These are phyloP conservation scores for Heliconius aoede DNA, from an alignment of 2,888 invertebrate genomes.

Conservation along the genomic window DNA sequence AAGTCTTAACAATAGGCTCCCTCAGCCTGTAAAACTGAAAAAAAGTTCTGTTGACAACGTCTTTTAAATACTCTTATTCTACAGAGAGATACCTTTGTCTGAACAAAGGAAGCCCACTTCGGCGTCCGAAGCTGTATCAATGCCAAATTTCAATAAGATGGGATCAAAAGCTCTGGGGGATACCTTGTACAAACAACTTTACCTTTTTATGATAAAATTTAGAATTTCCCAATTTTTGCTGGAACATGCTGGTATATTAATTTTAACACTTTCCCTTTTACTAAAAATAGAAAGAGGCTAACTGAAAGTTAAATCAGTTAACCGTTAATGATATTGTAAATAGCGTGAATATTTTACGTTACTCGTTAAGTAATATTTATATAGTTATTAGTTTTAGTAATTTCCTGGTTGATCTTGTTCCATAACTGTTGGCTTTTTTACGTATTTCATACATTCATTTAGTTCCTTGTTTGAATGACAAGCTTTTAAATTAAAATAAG, in stretches of 20 bases:
- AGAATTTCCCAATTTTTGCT: conserved; percentile 4
- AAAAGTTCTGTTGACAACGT: too few relatives aligned
- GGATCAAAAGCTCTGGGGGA: not conserved
- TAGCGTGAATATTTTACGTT: not conserved
- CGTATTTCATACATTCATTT: not conserved
- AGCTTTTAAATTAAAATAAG: too few relatives aligned
- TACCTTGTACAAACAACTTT: conserved; percentile 6
- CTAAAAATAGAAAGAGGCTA: conserved; percentile 9
- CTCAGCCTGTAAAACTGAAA: too few relatives aligned
- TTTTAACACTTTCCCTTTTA: conserved; percentile 15
- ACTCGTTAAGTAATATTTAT: not conserved
- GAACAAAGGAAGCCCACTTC: not conserved
- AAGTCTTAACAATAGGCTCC: too few relatives aligned
- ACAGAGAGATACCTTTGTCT: not conserved
- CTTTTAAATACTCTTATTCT: not conserved
- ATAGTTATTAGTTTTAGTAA: too few relatives aligned
- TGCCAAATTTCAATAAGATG: conserved; percentile 19
- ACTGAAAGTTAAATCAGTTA: conserved; percentile 1
- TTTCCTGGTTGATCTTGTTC: too few relatives aligned
- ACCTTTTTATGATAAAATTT: conserved; percentile 5
- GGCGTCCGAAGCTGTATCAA: not conserved
- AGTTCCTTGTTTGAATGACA: not conserved
- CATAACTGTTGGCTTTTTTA: too few relatives aligned
- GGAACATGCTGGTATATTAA: not conserved
- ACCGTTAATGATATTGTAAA: conserved; percentile 7